phyloP scores from a whole-genome alignment of 2,797 vertebrate genomes.

The Eurystomus glaucurus region DNA sequence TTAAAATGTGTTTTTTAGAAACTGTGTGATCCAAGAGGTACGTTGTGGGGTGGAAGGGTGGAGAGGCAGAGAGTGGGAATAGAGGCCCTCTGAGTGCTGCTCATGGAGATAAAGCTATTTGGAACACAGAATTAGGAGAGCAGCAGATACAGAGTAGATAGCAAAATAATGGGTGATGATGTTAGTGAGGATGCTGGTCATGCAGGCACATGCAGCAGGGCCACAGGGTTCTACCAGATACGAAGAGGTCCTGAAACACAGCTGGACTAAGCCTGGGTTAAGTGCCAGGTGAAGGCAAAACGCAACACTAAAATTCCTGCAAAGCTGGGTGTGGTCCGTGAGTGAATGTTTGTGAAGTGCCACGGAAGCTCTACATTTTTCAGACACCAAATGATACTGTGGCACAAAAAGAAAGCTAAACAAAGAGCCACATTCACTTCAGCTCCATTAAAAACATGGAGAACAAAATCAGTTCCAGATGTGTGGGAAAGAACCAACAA shows the following conservation, averaged over 20 bases:
- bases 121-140: not conserved
- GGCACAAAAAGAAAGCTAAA: conserved; percentile 57
- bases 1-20: conserved; percentile 51
- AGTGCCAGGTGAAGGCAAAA: not conserved
- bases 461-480: conserved; percentile 72
- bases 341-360: conserved; percentile 20
- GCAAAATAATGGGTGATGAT: not conserved
- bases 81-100: not conserved
- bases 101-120: not conserved
- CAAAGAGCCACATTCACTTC: conserved; percentile 63
- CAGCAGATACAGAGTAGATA: not conserved
- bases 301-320: not conserved
- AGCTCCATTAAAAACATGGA: not conserved
- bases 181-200: not conserved
- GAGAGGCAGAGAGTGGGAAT: not conserved
- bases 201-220: accelerated
- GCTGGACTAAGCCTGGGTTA: not conserved
- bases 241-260: not conserved
- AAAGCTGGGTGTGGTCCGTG: not conserved
- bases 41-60: not conserved
- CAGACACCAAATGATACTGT: conserved; percentile 52
- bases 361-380: conserved; percentile 49
- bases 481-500: conserved; percentile 40
- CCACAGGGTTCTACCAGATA: not conserved
- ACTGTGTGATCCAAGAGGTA: conserved; percentile 40